phyloP scores from a whole-genome alignment of 2,888 invertebrate genomes.

The Conomelus anceps region DNA sequence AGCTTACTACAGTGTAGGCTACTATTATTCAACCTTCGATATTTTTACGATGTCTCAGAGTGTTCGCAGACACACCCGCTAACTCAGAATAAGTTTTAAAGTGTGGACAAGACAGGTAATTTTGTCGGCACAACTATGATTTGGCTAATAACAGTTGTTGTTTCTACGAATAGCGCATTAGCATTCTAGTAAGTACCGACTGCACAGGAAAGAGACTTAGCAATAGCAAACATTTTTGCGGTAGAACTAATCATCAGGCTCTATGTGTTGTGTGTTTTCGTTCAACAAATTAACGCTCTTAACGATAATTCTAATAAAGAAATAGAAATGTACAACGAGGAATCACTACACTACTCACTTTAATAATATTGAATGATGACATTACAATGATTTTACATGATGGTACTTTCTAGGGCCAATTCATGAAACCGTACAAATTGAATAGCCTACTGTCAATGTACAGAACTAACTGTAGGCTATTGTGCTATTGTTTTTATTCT shows the following conservation, averaged over 20 bases:
- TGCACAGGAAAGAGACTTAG: background rate
- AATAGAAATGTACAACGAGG: too few relatives aligned
- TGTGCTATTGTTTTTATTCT: background rate
- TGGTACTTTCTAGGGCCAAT: too few relatives aligned
- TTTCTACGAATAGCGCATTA: background rate
- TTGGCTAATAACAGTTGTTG: background rate
- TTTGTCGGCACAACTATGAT: background rate
- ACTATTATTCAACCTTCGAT: background rate
- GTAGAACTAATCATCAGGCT: background rate
- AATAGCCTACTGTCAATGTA: background rate
- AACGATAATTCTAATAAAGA: too few relatives aligned
- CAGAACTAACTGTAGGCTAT: background rate
- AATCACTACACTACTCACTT: too few relatives aligned
- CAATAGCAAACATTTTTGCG: background rate
- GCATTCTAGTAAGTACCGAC: background rate
- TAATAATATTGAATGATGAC: too few relatives aligned
- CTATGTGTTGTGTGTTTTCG: too few relatives aligned
- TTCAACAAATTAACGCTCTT: too few relatives aligned
- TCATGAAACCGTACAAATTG: background rate
- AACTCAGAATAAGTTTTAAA: background rate
- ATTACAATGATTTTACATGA: too few relatives aligned
- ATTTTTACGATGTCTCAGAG: background rate
- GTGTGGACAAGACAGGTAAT: background rate
- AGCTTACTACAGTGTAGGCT: background rate
- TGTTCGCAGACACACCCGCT: background rate